These are phyloP conservation scores for Drosophila yooni DNA, from an alignment of 2,888 invertebrate species.

Conservation along the genomic window DNA sequence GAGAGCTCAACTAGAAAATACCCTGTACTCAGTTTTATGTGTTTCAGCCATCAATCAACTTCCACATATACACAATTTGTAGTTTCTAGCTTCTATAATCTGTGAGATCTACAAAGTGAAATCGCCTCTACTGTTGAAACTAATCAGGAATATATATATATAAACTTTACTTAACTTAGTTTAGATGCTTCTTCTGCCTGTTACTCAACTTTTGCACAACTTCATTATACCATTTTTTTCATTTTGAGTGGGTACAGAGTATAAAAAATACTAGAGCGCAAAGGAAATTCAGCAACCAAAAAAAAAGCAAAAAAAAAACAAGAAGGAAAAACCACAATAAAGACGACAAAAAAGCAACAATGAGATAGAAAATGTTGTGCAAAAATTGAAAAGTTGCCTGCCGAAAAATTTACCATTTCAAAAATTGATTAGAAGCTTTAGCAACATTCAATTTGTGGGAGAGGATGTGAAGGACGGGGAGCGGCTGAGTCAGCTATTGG, in stretches of 20 bases:
- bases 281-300: constrained; percentile 3
- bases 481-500: constrained; percentile 25
- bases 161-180: neutral
- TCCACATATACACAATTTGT: too few species aligned
- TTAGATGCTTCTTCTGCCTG: neutral
- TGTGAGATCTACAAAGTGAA: neutral
- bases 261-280: neutral
- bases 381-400: constrained; percentile 55
- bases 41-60: neutral
- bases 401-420: constrained; percentile 62
- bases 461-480: neutral
- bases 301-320: neutral
- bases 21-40: neutral
- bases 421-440: constrained; percentile 78
- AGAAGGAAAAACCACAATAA: constrained; percentile 26
- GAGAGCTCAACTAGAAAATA: neutral
- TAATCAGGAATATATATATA: neutral
- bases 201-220: neutral
- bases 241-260: neutral
- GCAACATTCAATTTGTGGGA: constrained; percentile 30
- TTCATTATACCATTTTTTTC: neutral
- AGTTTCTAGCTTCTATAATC: neutral
- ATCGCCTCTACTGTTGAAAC: neutral
- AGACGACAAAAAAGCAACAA: constrained; percentile 24
- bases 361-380: constrained; percentile 32